Evolutionary conservation across 2,797 vertebrate species (phyloP).

Genomic region (Catamblyrhynchus diadema): DNA sequence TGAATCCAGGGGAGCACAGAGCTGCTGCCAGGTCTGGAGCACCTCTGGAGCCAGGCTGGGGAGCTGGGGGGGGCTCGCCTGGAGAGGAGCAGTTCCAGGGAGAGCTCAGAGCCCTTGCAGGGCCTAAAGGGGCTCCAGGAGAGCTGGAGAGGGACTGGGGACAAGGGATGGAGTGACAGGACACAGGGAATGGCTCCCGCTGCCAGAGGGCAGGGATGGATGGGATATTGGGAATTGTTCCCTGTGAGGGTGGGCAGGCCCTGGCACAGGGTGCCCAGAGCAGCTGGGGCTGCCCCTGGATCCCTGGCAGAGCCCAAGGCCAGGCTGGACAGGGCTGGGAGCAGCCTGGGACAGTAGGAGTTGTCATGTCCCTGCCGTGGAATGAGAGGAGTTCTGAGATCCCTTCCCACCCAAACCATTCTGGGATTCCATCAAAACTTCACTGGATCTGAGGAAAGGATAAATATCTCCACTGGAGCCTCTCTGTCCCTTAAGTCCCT

Average conservation of each 20-base stretch:
- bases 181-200: not conserved
- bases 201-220: not conserved
- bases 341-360: not conserved
- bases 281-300: too few species aligned
- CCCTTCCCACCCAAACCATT: not conserved
- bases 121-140: not conserved
- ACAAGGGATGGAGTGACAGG: not conserved
- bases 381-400: not conserved
- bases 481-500: not conserved
- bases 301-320: not conserved
- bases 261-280: too few species aligned
- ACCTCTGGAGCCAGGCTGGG: not conserved
- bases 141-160: not conserved
- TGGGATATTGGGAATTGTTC: not conserved
- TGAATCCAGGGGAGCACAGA: not conserved
- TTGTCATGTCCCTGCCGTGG: not conserved
- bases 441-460: not conserved
- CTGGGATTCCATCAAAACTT: not conserved
- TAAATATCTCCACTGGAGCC: not conserved
- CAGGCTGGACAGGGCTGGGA: not conserved
- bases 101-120: not conserved
- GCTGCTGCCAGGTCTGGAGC: not conserved
- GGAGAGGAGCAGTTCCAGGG: not conserved
- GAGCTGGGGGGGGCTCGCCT: not conserved
- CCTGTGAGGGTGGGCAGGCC: not conserved